A percentile compares a stretch with the other conserved stretches of the same genome.
These are phyloP conservation scores for Crocallis elinguaria DNA, from an alignment of 2,888 invertebrate species.

Conservation along the genomic window DNA sequence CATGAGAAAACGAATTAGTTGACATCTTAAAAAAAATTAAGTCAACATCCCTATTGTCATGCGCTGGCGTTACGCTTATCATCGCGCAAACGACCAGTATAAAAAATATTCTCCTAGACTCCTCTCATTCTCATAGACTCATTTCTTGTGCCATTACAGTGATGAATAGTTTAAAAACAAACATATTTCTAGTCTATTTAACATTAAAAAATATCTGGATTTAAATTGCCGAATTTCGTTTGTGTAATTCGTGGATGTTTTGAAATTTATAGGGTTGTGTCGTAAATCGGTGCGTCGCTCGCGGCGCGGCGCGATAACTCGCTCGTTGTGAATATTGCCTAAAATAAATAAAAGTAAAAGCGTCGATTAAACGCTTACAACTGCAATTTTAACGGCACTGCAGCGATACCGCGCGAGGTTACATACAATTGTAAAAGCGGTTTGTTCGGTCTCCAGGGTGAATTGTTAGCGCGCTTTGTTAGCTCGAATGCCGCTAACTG, in stretches of 20 bases:
- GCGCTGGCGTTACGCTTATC: no score
- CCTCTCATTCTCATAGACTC: no score
- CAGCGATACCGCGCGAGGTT: neutral
- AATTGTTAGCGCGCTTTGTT: neutral
- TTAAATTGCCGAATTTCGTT: neutral
- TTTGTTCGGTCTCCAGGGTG: neutral
- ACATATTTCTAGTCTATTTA: neutral
- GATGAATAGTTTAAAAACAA: slow-evolving; percentile 3
- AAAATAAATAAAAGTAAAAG: slow-evolving; percentile 14
- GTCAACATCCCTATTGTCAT: no score
- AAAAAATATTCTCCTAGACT: no score
- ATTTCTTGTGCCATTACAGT: no score
- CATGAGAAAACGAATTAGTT: no score
- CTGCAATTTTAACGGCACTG: slow-evolving; percentile 6
- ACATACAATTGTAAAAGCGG: neutral
- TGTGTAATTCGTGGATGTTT: neutral
- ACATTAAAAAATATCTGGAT: neutral
- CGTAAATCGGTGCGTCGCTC: neutral
- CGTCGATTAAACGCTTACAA: slow-evolving; percentile 7
- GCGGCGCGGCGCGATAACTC: slow-evolving; percentile 4
- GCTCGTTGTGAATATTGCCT: neutral
- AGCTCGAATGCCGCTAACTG: neutral
- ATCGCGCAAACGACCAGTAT: no score
- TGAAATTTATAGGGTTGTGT: neutral
- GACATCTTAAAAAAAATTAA: no score